These are phyloP conservation scores for Riptortus pedestris DNA, from an alignment of 1,140 invertebrate genomes.

Conservation along the genomic window DNA sequence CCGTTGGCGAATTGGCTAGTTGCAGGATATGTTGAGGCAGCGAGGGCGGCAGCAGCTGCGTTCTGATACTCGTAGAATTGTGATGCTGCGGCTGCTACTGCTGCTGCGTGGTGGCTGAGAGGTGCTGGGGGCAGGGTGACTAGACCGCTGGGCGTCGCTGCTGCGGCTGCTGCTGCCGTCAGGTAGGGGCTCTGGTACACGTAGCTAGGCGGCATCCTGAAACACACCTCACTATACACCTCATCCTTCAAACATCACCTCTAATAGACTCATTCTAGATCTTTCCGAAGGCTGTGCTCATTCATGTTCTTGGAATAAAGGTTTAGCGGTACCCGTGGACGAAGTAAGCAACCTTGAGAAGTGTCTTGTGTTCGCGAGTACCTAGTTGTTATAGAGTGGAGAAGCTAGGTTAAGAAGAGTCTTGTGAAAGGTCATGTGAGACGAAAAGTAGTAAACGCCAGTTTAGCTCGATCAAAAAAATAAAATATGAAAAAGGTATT, in stretches of 20 bases:
- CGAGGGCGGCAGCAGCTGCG: conserved; percentile 33
- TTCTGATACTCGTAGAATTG: conserved; percentile 39
- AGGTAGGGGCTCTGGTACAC: conserved; percentile 37
- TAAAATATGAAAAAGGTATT: too few species aligned
- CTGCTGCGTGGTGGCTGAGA: conserved; percentile 33
- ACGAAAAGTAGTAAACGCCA: too few species aligned
- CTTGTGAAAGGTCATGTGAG: too few species aligned
- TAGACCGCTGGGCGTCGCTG: conserved; percentile 32
- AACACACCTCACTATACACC: conserved; percentile 18
- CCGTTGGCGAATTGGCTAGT: conserved; percentile 35
- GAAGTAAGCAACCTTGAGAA: too few species aligned
- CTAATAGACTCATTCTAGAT: too few species aligned
- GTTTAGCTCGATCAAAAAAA: too few species aligned
- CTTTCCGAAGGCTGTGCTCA: too few species aligned
- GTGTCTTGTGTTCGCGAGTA: too few species aligned
- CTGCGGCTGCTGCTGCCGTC: conserved; percentile 32
- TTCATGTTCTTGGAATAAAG: too few species aligned
- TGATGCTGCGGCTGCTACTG: conserved; percentile 32
- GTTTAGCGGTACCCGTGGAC: too few species aligned
- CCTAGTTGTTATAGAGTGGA: too few species aligned
- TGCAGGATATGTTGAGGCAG: conserved; percentile 33
- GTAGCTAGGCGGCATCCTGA: conserved; percentile 38
- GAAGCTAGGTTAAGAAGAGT: too few species aligned
- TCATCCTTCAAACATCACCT: background rate
- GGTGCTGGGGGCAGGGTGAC: conserved; percentile 36